These are phyloP conservation scores for Leptoteleia sp. DNA, from an alignment of 1,140 invertebrate genomes.

Conservation along the genomic window DNA sequence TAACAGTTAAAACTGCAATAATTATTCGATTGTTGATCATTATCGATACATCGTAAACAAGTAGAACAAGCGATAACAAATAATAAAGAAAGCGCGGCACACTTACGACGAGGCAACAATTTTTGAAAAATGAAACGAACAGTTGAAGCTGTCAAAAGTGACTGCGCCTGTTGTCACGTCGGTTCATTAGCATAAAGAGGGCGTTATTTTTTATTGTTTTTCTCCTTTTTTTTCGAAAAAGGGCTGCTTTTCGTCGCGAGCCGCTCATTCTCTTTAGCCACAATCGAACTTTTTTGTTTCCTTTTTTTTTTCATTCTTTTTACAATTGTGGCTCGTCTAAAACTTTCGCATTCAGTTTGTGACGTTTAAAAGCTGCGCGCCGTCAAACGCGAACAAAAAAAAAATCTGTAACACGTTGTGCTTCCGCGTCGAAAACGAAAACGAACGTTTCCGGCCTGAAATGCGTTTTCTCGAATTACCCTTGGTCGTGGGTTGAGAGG, in stretches of 20 bases:
- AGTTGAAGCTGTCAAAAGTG: constrained; percentile 17
- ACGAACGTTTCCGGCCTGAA: constrained; percentile 38
- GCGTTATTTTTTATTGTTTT: too few relatives aligned
- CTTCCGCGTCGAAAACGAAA: constrained; percentile 34
- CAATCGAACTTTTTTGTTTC: constrained; percentile 38
- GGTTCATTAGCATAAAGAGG: constrained; percentile 21
- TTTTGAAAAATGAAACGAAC: too few relatives aligned
- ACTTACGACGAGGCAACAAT: too few relatives aligned
- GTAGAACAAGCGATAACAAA: too few relatives aligned
- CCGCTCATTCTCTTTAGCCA: constrained; percentile 33
- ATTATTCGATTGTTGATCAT: too few relatives aligned
- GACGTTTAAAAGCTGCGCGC: constrained; percentile 46
- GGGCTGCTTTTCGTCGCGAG: constrained; percentile 7
- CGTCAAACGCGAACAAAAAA: constrained; percentile 22
- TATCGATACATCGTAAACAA: too few relatives aligned
- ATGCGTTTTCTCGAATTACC: constrained; percentile 46
- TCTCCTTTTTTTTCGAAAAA: constrained; percentile 24
- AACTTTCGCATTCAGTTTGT: constrained; percentile 35
- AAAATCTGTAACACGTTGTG: constrained; percentile 34
- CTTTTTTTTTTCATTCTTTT: constrained; percentile 2
- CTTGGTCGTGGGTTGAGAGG: neutral
- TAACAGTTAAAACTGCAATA: too few relatives aligned
- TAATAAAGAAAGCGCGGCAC: too few relatives aligned
- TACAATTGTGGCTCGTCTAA: constrained; percentile 11
- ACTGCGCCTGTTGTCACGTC: constrained; percentile 14